Evolutionary conservation across 2,888 invertebrate genomes (phyloP).

Genomic region (Embidobia sp.): DNA sequence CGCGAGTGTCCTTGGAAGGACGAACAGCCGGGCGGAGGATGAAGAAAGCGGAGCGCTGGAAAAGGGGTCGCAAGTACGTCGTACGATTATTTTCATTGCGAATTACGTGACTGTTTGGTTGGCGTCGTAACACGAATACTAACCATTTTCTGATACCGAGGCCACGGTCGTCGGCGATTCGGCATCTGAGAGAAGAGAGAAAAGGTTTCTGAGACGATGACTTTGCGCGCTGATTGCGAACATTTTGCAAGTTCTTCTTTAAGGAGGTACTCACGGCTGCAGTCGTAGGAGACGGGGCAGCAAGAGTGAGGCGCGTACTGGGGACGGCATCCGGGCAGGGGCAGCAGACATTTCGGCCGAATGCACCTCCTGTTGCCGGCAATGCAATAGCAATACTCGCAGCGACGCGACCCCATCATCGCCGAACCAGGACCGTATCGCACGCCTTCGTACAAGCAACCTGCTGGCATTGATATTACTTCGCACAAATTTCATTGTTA

Average conservation of each 20-base stretch:
- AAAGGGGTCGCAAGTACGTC: too few relatives aligned
- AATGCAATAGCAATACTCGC: constrained; percentile 94
- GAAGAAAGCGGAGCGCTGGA: too few relatives aligned
- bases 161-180: constrained; percentile 72
- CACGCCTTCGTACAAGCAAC: constrained; percentile 87
- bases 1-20: too few relatives aligned
- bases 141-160: constrained; percentile 73
- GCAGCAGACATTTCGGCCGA: constrained; percentile 89
- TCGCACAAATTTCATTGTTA: constrained; percentile 23
- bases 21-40: too few relatives aligned
- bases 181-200: constrained; percentile 58
- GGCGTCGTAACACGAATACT: constrained; percentile 68
- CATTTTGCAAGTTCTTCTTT: too few relatives aligned
- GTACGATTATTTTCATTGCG: too few relatives aligned
- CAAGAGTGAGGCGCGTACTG: constrained; percentile 86
- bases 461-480: constrained; percentile 76
- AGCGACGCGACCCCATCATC: constrained; percentile 89
- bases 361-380: constrained; percentile 85
- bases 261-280: constrained; percentile 80
- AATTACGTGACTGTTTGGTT: constrained; percentile 20
- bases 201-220: constrained; percentile 34
- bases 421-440: constrained; percentile 91
- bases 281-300: constrained; percentile 92
- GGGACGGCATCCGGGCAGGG: constrained; percentile 87
- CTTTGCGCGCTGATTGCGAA: too few relatives aligned